Base-by-base conservation (phyloP, 2,888 invertebrate species). In the Hermodice carunculata region DNA sequence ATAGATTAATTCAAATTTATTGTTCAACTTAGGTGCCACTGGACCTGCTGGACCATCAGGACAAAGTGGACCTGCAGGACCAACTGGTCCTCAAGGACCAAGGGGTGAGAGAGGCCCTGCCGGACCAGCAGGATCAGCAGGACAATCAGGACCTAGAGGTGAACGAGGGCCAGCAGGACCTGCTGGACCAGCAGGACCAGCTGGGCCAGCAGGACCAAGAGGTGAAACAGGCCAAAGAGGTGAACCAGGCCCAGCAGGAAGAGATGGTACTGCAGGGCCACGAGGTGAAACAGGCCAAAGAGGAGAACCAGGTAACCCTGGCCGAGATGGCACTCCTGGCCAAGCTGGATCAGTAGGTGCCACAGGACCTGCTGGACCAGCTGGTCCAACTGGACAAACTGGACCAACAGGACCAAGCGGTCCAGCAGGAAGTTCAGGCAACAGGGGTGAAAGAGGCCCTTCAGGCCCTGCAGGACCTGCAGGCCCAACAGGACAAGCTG, bases 41-140 rank as follows among this genome's bases (percentile, higher is more conserved):
- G 78, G 78, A 51, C 64, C 70, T n/a, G 63, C 46, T 29, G 70
- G 70, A 49, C n/a, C 46, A 28, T 70, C 26, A 24, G 72, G 72
- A 37, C 51, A 43, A 29, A 34, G 44, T 40, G 69, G 75, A 26
- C 46, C 56, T 3, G 24, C 32, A 34, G 75, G 74, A 37, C 29
- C 37, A 14, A 34, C 65, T 48, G 69, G 71, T 42, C 14, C 40
- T 1, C 24, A 31, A 17, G 68, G 68, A 28, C 46, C 57, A 40
- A 17, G 43, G 34, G 69, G 69, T 8, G 42, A 29, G 19, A n/a
- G 31, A 22, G 69, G 69, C 19, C 17, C 40, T 17, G 26, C 51
- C 42, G 69, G 69, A 37, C 44, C 53, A 24, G n/a, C 31, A 3
- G 68, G 68, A 29, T 32, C 51, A 11, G 29, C 37, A 26, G 70